These are phyloP conservation scores for Linnaemya tessellans DNA, from an alignment of 2,888 invertebrate genomes.

Conservation along the genomic window DNA sequence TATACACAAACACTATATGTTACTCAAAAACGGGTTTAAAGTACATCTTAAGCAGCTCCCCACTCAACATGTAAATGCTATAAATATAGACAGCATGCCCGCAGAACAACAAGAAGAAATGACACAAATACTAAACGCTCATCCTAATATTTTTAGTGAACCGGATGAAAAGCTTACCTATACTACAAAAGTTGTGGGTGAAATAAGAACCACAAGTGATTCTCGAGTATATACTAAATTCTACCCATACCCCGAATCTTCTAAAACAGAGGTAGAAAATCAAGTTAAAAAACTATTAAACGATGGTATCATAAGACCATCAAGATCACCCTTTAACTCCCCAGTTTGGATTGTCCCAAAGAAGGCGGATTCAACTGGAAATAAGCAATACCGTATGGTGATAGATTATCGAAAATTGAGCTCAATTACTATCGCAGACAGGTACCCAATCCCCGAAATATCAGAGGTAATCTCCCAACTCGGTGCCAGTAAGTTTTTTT, in stretches of 20 bases:
- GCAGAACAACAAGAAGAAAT: conserved; percentile 5
- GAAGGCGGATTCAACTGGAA: conserved; percentile 32
- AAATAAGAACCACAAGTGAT: too few relatives aligned
- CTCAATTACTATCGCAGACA: conserved; percentile 16
- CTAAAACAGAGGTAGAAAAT: conserved; percentile 40
- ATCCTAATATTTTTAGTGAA: too few relatives aligned
- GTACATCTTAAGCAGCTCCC: neutral
- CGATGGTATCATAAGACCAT: conserved; percentile 53
- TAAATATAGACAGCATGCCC: conserved; percentile 36
- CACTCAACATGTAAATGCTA: conserved; percentile 18
- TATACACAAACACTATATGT: conserved; percentile 44
- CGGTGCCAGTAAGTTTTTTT: conserved; percentile 41
- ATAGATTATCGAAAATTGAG: conserved; percentile 47
- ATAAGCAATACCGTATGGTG: conserved; percentile 49
- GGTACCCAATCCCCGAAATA: conserved; percentile 15
- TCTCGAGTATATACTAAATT: too few relatives aligned
- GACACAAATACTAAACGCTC: conserved; percentile 26
- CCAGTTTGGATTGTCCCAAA: conserved; percentile 48
- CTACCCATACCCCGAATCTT: conserved; percentile 43
- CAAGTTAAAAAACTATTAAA: conserved; percentile 45
- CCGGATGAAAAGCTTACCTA: too few relatives aligned
- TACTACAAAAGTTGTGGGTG: too few relatives aligned
- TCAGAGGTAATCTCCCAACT: conserved; percentile 12
- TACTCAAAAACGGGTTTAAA: conserved; percentile 35
- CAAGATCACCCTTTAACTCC: conserved; percentile 43